Conservation (phyloP, 2,888 invertebrate genomes). For the Tetramorium bicarinatum region DNA sequence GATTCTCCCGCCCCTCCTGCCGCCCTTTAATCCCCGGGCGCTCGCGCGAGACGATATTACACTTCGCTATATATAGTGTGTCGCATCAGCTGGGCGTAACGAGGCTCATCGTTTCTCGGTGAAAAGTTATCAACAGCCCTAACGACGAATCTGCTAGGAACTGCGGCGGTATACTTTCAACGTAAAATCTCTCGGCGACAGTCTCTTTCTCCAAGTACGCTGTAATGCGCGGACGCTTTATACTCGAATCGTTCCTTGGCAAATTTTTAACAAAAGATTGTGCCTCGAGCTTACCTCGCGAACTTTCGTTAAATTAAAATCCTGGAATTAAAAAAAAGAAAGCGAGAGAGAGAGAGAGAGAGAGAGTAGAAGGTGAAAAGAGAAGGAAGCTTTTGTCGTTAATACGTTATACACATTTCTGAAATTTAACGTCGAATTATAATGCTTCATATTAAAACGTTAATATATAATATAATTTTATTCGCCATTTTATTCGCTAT, state of each 20-base stretch:
- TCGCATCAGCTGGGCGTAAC: constrained; percentile 47
- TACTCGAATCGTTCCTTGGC: constrained; percentile 8
- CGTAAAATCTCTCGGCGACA: not conserved
- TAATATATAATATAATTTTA: constrained; percentile 22
- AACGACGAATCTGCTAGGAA: constrained; percentile 26
- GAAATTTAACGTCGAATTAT: not conserved
- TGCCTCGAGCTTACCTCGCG: not conserved
- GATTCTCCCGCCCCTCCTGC: not conserved
- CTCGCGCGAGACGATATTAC: constrained; percentile 39
- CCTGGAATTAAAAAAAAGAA: not conserved
- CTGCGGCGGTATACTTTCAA: not conserved
- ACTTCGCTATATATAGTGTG: constrained; percentile 26
- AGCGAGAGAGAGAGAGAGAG: not conserved
- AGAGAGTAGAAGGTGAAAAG: not conserved
- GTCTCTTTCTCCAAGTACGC: constrained; percentile 10
- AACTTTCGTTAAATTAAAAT: constrained; percentile 28
- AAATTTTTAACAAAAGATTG: constrained; percentile 35
- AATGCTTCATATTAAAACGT: constrained; percentile 16
- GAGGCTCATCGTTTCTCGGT: constrained; percentile 47
- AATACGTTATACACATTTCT: not conserved
- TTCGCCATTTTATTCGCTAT: constrained; percentile 32
- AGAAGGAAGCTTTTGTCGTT: not conserved
- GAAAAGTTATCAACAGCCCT: constrained; percentile 54
- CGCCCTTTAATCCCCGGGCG: constrained; percentile 29
- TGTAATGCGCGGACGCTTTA: constrained; percentile 18